phyloP scores from a whole-genome alignment of 2,888 invertebrate species.

The Tachina grossa region DNA sequence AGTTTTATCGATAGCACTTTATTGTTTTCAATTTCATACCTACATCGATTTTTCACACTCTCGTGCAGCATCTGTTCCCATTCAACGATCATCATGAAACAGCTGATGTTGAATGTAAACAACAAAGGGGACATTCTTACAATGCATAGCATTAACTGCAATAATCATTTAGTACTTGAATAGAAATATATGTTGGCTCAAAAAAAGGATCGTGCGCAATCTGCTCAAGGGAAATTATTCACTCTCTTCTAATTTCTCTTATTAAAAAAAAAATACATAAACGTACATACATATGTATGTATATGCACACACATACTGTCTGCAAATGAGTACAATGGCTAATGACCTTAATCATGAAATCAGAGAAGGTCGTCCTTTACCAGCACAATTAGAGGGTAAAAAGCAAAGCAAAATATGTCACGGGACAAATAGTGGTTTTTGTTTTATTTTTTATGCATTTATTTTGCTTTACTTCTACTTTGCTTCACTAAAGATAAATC shows the following conservation, averaged over 20 bases:
- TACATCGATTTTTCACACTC: constrained; percentile 49
- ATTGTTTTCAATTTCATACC: constrained; percentile 62
- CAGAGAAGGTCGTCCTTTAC: constrained; percentile 47
- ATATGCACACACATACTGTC: not conserved
- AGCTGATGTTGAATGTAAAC: constrained; percentile 60
- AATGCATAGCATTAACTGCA: constrained; percentile 34
- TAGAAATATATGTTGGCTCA: constrained; percentile 5
- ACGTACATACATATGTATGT: not conserved
- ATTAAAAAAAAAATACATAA: not conserved
- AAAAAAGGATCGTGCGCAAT: constrained; percentile 54
- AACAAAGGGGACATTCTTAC: constrained; percentile 31
- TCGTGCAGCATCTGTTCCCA: constrained; percentile 60
- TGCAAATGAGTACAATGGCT: constrained; percentile 43
- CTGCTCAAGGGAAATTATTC: constrained; percentile 37
- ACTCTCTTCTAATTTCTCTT: constrained; percentile 8
- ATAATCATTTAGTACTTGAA: not conserved
- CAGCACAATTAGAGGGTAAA: constrained; percentile 19
- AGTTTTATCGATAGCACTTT: constrained; percentile 7
- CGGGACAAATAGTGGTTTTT: constrained; percentile 55
- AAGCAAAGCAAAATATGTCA: constrained; percentile 40
- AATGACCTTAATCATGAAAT: constrained; percentile 66
- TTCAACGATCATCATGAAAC: constrained; percentile 36
- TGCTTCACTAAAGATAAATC: constrained; percentile 54
- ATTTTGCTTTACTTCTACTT: not conserved
- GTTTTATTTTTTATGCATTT: not conserved